Percentiles rank a stretch among this genome's conserved stretches.
These are phyloP conservation scores for Petrolisthes cinctipes DNA, from an alignment of 2,888 invertebrate genomes.

Conservation along the genomic window DNA sequence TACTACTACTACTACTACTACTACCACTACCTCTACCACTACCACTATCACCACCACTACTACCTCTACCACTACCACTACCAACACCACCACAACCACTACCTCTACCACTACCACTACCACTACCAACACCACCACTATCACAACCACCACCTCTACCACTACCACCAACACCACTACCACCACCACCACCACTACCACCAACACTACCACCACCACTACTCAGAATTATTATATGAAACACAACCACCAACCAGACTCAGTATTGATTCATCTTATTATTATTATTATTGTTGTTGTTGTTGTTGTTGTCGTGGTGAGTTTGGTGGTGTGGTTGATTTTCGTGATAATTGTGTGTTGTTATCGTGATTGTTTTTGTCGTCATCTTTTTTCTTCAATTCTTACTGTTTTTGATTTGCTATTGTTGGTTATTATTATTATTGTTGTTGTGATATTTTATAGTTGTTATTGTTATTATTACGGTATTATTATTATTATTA, in stretches of 20 bases:
- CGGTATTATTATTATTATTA: not conserved
- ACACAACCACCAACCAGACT: not conserved
- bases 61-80: not conserved
- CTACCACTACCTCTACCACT: constrained; percentile 16
- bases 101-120: not conserved
- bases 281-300: too few species aligned
- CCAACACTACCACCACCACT: not conserved
- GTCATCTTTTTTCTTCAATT: too few species aligned
- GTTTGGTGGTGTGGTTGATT: too few species aligned
- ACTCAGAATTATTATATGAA: not conserved
- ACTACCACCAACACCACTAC: not conserved
- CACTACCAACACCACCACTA: not conserved
- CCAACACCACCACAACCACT: not conserved
- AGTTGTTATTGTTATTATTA: not conserved
- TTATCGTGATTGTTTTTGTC: too few species aligned
- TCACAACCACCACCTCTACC: not conserved
- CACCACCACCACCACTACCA: not conserved
- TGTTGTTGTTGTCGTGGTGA: too few species aligned
- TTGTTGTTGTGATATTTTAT: not conserved
- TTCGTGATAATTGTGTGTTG: too few species aligned
- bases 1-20: not conserved
- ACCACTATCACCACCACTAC: constrained; percentile 18
- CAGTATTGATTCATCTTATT: too few species aligned
- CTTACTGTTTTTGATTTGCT: too few species aligned
- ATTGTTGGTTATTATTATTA: too few species aligned